phyloP scores from a whole-genome alignment of 2,113 vertebrate species.

The Hippoglossus stenolepis region DNA sequence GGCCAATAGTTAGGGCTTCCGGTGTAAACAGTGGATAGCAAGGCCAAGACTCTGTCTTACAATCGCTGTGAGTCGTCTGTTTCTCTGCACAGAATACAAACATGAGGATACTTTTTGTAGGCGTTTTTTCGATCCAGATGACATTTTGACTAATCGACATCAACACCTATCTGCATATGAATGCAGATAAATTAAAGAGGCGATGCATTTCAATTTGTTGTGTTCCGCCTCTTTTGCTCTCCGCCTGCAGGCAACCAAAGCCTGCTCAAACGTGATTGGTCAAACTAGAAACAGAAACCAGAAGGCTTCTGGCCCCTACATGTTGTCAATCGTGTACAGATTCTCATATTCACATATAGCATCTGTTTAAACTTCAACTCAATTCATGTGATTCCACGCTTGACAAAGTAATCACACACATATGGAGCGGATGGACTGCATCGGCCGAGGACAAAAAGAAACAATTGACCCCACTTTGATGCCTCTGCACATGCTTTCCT shows the following conservation, averaged over 20 bases:
- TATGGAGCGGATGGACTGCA: slow-evolving; percentile 27
- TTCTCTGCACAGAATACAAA: too few species aligned
- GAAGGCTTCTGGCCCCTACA: too few species aligned
- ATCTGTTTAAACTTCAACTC: slow-evolving; percentile 1
- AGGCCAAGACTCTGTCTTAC: neutral
- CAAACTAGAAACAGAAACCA: too few species aligned
- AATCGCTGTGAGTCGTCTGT: neutral
- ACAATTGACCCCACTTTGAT: slow-evolving; percentile 59
- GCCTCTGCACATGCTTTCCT: slow-evolving; percentile 39
- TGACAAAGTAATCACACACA: slow-evolving; percentile 37
- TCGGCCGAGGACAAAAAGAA: slow-evolving; percentile 43
- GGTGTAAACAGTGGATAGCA: neutral
- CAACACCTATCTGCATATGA: too few species aligned
- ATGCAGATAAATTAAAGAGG: too few species aligned
- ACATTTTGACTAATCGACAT: too few species aligned
- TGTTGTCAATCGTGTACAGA: neutral
- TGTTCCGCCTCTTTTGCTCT: too few species aligned
- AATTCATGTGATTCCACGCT: slow-evolving; percentile 26
- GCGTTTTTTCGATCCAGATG: too few species aligned
- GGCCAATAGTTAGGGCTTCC: neutral
- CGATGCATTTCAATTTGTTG: too few species aligned
- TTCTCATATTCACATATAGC: neutral
- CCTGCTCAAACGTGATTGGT: neutral
- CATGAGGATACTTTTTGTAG: too few species aligned
- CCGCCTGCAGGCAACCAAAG: neutral